Base-by-base conservation (phyloP, 2,113 vertebrate species). In the Phrynocephalus versicolor region DNA sequence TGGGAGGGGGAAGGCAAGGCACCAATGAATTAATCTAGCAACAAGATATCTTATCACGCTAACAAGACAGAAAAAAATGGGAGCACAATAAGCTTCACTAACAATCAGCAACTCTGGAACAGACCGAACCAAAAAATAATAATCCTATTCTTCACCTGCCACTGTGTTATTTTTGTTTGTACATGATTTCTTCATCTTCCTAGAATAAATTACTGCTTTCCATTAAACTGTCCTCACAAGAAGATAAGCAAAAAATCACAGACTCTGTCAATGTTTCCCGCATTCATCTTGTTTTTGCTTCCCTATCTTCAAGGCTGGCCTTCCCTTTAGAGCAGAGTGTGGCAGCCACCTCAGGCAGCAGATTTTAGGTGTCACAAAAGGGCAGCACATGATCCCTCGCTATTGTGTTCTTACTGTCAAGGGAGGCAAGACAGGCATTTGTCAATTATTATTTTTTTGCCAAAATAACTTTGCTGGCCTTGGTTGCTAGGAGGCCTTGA, bases 131-230 rank as follows among this genome's bases (percentile, higher is more conserved):
- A 87, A 12, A 3, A n/a, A n/a, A n/a, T n/a, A n/a, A n/a, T n/a
- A 35, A 1, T 13, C 45, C 45, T 33, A 16, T 82, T 88, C 70
- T 5, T 62, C 76, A 21, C 23, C 71, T 85, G 16, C 35, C 60
- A 78, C 64, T 84, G 39, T 30, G 60, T 81, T 88, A 57, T 14
- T 18, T 82, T 88, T 87, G 60, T 18, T 21, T 76, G 82, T 55
- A 41, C 6, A 80, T 67, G 51, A 37, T 57, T 18, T n/a, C 86
- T 72, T 78, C 65, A 74, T 27, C 58, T 18, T 39, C 25, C 51
- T 9, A 60, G 62, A 74, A 78, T 18, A 89, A 82, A 37, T 60
- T 45, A 30, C 37, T 25, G 41, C 65, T 58, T 60, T 3, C 2
- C 9, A 1, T 85, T 57, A 60, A 85, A 41, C 37, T 39, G 74